Evolutionary conservation across 2,797 vertebrate species (phyloP).

Genomic region (Alcedo quadribrachys): DNA sequence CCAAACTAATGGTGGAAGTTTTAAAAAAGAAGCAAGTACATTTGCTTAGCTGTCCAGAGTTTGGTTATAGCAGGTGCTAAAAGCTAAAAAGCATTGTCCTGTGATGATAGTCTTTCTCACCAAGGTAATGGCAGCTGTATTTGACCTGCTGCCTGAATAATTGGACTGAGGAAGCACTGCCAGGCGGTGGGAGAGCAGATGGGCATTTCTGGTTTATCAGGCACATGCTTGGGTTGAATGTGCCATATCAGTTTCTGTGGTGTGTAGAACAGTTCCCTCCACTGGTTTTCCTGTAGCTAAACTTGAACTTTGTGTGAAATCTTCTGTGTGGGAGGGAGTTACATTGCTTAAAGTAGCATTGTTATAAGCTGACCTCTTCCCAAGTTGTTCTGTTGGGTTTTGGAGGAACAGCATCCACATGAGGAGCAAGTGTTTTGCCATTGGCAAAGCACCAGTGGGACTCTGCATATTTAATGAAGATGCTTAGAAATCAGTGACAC

Average conservation of each 20-base stretch:
- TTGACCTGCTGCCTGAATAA: not conserved
- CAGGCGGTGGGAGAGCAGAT: not conserved
- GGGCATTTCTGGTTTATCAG: not conserved
- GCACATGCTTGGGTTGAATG: not conserved
- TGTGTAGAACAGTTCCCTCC: not conserved
- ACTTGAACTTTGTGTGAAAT: accelerated
- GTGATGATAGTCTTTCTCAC: not conserved
- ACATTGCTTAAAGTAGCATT: accelerated
- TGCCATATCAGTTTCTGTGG: not conserved
- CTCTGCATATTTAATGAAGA: not conserved
- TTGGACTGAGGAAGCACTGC: no score
- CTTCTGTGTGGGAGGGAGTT: not conserved
- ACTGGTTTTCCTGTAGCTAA: not conserved
- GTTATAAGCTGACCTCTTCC: not conserved
- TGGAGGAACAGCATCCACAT: accelerated
- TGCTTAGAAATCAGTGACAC: not conserved
- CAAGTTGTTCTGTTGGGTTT: not conserved
- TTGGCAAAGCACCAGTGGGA: not conserved
- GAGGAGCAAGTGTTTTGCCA: accelerated
- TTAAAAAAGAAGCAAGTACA: not conserved
- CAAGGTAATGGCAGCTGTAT: not conserved
- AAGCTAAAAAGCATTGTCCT: not conserved
- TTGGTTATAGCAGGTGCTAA: not conserved
- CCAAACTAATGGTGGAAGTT: not conserved
- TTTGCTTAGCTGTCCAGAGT: not conserved